Base-by-base conservation (phyloP, 2,888 invertebrate genomes). In the Caradrina clavipalpis region DNA sequence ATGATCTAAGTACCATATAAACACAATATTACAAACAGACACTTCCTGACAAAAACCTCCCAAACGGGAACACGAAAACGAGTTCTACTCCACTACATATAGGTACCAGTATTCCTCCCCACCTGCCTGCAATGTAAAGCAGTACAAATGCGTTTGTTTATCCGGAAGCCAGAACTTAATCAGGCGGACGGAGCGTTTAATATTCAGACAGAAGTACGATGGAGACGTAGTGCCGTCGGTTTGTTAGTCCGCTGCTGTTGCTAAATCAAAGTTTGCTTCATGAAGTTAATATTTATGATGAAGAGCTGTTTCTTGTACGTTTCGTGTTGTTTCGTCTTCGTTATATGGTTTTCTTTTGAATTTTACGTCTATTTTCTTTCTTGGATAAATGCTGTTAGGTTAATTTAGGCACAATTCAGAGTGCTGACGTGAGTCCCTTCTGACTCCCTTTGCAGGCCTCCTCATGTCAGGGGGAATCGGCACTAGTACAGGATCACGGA, bases 141-240 rank as follows among this genome's bases (percentile, higher is more conserved):
- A 49, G 42, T 59, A 78, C 39, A 68, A 68, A 70, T 71, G 22
- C 50, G 62, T 54, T 53, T 77, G 62, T 57, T 68, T 62, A 50
- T n/a, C 58, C n/a, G 8, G 53, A 53, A 2, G 11, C 55, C n/a
- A 47, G 56, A 74, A 74, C 81, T 82, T 79, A 80, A 81, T 82
- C 81, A 80, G 77, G 59, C 68, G 26, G 39, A 74, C 71, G 10
- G 47, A 53, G 31, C 74, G 70, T 72, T 79, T 81, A 81, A 79
- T 80, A 81, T 83, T 74, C 81, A 75, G 69, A 78, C 76, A 68
- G n/a, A n/a, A 74, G 47, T 73, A 59, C 69, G 58, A 83, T 80
- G 75, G 77, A 76, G 77, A 78, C 80, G 71, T 77, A 83, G 69
- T 78, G 65, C 47, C 39, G 49, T 26, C n/a, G 68, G 69, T 64